Evolutionary conservation across 2,888 invertebrate genomes (phyloP).

Genomic region (Limenitis camilla): DNA sequence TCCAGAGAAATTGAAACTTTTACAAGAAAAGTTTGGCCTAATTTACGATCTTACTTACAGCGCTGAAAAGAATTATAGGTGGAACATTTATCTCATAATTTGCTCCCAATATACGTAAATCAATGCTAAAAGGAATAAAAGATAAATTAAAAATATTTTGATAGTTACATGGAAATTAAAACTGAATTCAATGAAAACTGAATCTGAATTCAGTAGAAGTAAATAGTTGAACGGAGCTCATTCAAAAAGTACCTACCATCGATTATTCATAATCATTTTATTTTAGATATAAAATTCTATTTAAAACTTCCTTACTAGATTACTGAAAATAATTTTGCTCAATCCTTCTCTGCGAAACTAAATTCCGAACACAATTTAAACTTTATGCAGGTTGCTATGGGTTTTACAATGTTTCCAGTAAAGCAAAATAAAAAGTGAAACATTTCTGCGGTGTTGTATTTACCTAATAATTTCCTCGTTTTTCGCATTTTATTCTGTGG

Average conservation of each 20-base stretch:
- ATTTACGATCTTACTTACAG: slow-evolving; percentile 19
- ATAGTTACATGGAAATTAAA: not conserved
- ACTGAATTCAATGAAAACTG: too few species aligned
- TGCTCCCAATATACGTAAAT: not conserved
- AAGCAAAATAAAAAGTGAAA: slow-evolving; percentile 5
- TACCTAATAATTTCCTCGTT: not conserved
- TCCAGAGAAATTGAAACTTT: slow-evolving; percentile 19
- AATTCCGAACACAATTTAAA: slow-evolving; percentile 19
- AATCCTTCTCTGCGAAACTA: slow-evolving; percentile 10
- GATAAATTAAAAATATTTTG: not conserved
- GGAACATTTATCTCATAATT: slow-evolving; percentile 4
- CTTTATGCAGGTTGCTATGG: slow-evolving; percentile 14
- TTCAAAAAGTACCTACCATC: too few species aligned
- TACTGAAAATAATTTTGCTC: slow-evolving; percentile 14
- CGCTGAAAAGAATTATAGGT: slow-evolving; percentile 14
- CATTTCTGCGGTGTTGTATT: slow-evolving; percentile 2
- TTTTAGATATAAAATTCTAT: not conserved
- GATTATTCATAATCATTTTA: not conserved
- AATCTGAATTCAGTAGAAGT: too few species aligned
- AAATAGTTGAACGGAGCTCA: too few species aligned
- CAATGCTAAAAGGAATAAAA: not conserved
- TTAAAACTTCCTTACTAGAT: not conserved
- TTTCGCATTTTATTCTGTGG: not conserved
- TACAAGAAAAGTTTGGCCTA: slow-evolving; percentile 20
- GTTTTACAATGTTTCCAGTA: slow-evolving; percentile 12